Percentiles rank a stretch among this genome's conserved stretches.
Conservation (phyloP, 2,888 invertebrate species). For the Xestia sexstrigata region DNA sequence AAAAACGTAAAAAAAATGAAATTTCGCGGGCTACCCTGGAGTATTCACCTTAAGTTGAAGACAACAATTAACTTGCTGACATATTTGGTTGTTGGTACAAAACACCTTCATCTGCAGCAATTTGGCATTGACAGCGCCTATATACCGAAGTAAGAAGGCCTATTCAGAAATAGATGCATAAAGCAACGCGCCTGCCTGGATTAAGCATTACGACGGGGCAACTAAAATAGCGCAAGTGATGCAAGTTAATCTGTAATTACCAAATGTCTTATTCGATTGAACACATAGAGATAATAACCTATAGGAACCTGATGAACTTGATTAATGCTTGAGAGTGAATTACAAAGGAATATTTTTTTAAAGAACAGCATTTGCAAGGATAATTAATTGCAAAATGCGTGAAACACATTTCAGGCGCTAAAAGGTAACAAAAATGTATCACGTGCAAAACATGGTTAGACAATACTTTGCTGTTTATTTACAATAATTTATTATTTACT, state of each 20-base stretch:
- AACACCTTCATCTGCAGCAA: background rate
- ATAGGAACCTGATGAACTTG: background rate
- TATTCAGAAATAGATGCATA: background rate
- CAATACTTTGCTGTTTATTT: slow-evolving; percentile 5
- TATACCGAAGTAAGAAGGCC: background rate
- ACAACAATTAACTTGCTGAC: slow-evolving; percentile 3
- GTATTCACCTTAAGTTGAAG: no score
- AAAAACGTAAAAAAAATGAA: no score
- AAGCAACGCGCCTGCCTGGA: background rate
- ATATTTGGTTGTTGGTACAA: background rate
- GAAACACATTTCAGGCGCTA: background rate
- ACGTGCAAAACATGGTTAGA: background rate
- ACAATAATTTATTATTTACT: no score
- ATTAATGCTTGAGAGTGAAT: background rate
- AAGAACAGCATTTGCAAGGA: background rate
- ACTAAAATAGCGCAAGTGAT: background rate
- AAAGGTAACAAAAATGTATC: background rate
- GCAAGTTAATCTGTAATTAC: background rate
- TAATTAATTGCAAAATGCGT: background rate
- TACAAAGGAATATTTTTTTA: background rate
- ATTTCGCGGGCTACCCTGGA: no score
- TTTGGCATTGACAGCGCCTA: background rate
- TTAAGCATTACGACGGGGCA: background rate
- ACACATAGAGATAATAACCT: background rate
- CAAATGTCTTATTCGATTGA: background rate